phyloP scores from a whole-genome alignment of 2,797 vertebrate species.

The Phoebastria nigripes region DNA sequence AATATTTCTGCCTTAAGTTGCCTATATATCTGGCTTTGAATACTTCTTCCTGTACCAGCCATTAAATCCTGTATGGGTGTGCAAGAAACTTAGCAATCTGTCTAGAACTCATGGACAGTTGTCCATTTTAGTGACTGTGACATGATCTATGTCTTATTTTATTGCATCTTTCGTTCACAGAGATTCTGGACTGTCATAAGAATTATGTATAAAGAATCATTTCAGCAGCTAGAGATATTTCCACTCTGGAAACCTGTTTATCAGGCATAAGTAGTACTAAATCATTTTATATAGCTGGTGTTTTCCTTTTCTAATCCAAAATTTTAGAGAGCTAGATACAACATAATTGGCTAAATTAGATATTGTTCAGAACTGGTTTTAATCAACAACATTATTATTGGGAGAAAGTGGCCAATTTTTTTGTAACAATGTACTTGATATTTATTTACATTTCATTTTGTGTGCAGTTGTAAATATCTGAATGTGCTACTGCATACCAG shows the following conservation, averaged over 20 bases:
- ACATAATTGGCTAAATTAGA: neutral
- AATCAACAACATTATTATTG: neutral
- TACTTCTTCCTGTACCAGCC: neutral
- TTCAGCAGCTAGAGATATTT: neutral
- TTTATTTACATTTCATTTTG: neutral
- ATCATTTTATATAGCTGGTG: neutral
- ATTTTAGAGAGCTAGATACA: neutral
- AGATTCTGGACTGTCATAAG: neutral
- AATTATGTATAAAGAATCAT: neutral
- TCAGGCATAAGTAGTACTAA: neutral
- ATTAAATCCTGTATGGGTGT: neutral
- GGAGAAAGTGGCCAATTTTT: neutral
- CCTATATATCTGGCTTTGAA: neutral
- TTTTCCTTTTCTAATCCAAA: neutral
- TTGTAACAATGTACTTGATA: neutral
- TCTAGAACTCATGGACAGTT: neutral
- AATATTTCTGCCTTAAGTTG: neutral
- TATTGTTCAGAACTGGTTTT: neutral
- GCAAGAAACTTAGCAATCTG: neutral
- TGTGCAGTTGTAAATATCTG: neutral
- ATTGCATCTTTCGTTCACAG: neutral
- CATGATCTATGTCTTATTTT: neutral
- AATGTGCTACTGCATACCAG: neutral
- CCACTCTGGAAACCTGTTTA: neutral
- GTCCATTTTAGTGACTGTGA: neutral